Evolutionary conservation across 2,797 vertebrate species (phyloP), one percentile per base, ranked within the genome.

Genomic region (Mallotus villosus): DNA sequence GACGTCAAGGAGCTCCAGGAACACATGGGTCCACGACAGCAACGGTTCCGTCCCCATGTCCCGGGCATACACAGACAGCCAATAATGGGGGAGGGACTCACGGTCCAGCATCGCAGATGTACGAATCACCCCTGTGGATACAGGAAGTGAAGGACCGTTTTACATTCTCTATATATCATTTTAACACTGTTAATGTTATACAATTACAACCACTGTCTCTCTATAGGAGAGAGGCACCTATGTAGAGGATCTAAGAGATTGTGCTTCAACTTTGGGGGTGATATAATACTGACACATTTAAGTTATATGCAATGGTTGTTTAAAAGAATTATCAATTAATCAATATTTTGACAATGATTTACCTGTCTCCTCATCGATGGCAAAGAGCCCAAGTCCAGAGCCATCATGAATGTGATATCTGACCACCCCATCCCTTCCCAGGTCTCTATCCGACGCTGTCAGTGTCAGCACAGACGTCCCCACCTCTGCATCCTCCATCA

Each of bases 311-410:
- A 11, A 37, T 37, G 34, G 7, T 37, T 37, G 1, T 37, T 37
- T 37, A 37, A 25, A 4, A 5, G 2, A 6, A 5, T 62, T 27
- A 29, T 16, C 16, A 25, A 16, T 55, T 41, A 25, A 25, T 51
- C 62, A 34, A 7, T 17, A 19, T 21, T 53, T 17, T 24, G 0
- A 14, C 12, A 70, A 19, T 0, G 59, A 3, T 77, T 84, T 94
- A 99, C 98, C 98, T 93, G 95, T 95, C 89, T 97, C 95, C 76
- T 94, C 94, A 70, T 98, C 91, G 12, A 99, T 95, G 79, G 55
- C 75, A 89, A 99, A 99, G 73, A 95, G 59, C 0, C 95, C 94
- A 2, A 98, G 88, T 37, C 95, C 94, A 59, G 95, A 94, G 63
- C 97, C 97, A 46, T 95, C 95, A 5, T 94, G 90, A 75, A 99